phyloP scores from a whole-genome alignment of 2,888 invertebrate genomes.

The Beris chalybata region DNA sequence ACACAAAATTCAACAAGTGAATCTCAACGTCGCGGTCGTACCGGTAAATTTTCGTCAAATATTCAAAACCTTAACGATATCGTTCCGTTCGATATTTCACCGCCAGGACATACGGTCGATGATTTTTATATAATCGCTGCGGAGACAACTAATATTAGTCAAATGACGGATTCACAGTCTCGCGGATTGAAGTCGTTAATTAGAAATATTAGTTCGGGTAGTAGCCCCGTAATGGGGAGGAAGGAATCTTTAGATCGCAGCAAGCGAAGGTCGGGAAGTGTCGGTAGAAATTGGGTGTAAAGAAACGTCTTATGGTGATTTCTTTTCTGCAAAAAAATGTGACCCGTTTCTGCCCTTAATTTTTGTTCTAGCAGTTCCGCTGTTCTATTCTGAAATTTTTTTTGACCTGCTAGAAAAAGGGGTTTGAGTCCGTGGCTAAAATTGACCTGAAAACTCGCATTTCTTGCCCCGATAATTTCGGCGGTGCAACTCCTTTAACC shows the following conservation, averaged over 20 bases:
- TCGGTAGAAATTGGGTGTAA: conserved; percentile 54
- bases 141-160: conserved; percentile 60
- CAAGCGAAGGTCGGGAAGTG: conserved; percentile 54
- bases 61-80: conserved; percentile 62
- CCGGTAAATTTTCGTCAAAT: conserved; percentile 43
- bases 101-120: conserved; percentile 81
- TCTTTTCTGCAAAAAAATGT: no score
- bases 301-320: not conserved
- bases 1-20: conserved; percentile 35
- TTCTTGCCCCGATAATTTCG: no score
- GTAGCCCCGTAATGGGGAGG: conserved; percentile 78
- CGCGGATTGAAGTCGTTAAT: conserved; percentile 77
- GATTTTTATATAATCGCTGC: conserved; percentile 90
- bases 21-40: conserved; percentile 34
- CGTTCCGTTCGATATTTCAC: conserved; percentile 66
- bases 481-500: no score
- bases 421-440: no score
- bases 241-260: conserved; percentile 58
- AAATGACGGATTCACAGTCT: conserved; percentile 62
- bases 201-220: conserved; percentile 75
- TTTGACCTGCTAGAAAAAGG: no score
- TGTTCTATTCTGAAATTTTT: no score
- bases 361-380: no score
- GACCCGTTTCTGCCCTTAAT: no score
- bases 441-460: no score